Conservation (phyloP, 1,140 invertebrate species). For the Zaprionus tsacasi region DNA sequence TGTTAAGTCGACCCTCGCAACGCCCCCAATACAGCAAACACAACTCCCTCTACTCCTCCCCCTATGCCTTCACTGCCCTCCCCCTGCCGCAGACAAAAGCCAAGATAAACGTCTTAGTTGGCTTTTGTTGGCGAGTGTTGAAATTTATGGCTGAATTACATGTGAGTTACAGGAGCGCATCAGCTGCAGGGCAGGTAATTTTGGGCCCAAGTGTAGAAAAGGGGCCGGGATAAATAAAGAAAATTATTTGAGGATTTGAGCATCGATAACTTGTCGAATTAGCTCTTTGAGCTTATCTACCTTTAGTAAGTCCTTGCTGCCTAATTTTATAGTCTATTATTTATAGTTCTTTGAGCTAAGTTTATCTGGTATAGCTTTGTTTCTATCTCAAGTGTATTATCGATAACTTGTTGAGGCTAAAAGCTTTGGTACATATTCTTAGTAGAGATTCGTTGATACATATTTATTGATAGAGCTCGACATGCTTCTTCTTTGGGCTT, state of each 20-base stretch:
- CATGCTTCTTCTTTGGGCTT: too few relatives aligned
- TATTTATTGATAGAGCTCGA: too few relatives aligned
- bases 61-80: slow-evolving; percentile 26
- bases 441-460: too few relatives aligned
- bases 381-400: neutral
- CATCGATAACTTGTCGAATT: too few relatives aligned
- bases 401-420: neutral
- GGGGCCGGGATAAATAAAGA: neutral
- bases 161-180: slow-evolving; percentile 56
- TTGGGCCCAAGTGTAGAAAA: neutral
- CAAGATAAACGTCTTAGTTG: slow-evolving; percentile 67
- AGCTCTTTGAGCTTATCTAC: neutral
- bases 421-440: too few relatives aligned
- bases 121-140: slow-evolving; percentile 49
- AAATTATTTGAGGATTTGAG: neutral
- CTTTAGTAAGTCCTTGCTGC: too few relatives aligned
- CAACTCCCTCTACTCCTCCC: slow-evolving; percentile 14
- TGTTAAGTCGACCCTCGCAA: slow-evolving; percentile 16
- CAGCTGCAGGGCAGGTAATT: neutral
- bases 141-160: slow-evolving; percentile 55
- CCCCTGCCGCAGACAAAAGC: slow-evolving; percentile 33
- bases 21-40: slow-evolving; percentile 11
- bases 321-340: too few relatives aligned
- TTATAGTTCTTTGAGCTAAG: too few relatives aligned
- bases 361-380: too few relatives aligned